Conservation (phyloP, 2,113 vertebrate genomes). For the Odocoileus virginianus region DNA sequence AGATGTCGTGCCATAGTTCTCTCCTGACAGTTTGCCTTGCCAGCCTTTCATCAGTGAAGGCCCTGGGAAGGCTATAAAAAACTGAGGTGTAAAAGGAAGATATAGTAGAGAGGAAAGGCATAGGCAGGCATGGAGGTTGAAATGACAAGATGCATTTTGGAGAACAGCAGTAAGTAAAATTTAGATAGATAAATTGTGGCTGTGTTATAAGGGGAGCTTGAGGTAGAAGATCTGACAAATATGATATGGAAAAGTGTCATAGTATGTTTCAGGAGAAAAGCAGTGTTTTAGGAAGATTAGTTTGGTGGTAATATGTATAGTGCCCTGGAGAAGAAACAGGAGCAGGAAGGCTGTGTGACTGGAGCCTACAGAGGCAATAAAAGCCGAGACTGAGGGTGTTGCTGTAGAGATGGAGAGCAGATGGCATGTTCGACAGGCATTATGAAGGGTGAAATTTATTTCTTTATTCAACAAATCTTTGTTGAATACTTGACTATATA, state of each 20-base stretch:
- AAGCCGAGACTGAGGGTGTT: not conserved
- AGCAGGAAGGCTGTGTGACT: not conserved
- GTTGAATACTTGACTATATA: not conserved
- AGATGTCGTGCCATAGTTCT: not conserved
- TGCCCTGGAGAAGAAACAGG: not conserved
- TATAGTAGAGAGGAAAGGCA: not conserved
- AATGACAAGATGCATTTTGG: not conserved
- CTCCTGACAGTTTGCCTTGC: not conserved
- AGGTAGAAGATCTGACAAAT: not conserved
- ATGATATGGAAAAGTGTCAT: not conserved
- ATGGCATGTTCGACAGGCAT: slow-evolving; percentile 27
- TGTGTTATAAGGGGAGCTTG: not conserved
- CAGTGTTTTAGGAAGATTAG: not conserved
- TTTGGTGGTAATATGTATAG: not conserved
- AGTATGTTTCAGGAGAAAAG: not conserved
- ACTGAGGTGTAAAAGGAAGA: not conserved
- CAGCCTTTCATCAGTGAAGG: not conserved
- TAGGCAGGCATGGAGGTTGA: not conserved
- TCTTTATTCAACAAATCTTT: slow-evolving; percentile 33
- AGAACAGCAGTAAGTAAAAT: not conserved
- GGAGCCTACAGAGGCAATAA: not conserved
- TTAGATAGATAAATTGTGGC: not conserved
- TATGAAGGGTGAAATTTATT: slow-evolving; percentile 14
- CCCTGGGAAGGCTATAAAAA: not conserved
- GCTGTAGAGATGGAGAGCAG: slow-evolving; percentile 12